Evolutionary conservation across 2,113 vertebrate genomes (phyloP).

Genomic region (Hypocryptadius cinnamomeus): DNA sequence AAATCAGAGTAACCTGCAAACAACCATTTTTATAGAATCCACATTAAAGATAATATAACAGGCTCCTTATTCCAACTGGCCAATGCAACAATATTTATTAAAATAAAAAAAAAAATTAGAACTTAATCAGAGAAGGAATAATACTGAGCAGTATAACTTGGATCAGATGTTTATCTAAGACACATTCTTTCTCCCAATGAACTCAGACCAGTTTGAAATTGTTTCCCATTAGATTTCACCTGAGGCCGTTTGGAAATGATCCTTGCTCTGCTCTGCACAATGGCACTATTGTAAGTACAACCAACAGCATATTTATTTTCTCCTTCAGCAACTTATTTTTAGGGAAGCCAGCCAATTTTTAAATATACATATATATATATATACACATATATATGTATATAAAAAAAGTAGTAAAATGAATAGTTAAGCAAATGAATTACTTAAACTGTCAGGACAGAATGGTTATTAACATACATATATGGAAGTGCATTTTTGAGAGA

Average conservation of each 20-base stretch:
- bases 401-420: slow-evolving; percentile 42
- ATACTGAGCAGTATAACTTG: slow-evolving; percentile 62
- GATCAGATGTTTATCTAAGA: slow-evolving; percentile 76
- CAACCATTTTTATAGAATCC: slow-evolving; percentile 68
- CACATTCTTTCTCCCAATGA: slow-evolving; percentile 65
- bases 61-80: slow-evolving; percentile 56
- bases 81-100: slow-evolving; percentile 58
- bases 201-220: slow-evolving; percentile 68
- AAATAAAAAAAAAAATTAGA: slow-evolving; percentile 49
- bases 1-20: slow-evolving; percentile 69
- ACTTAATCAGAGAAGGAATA: slow-evolving; percentile 66
- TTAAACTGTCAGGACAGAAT: slow-evolving; percentile 10
- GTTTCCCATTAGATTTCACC: slow-evolving; percentile 74
- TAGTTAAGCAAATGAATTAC: slow-evolving; percentile 32
- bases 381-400: neutral
- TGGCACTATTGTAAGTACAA: slow-evolving; percentile 65
- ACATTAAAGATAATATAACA: slow-evolving; percentile 69
- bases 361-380: neutral
- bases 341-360: slow-evolving; percentile 47
- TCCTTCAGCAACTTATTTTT: slow-evolving; percentile 55
- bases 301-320: slow-evolving; percentile 68
- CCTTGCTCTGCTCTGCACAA: slow-evolving; percentile 66
- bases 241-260: slow-evolving; percentile 72
- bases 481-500: neutral
- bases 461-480: neutral